Percentiles rank a stretch among this genome's conserved stretches.
Evolutionary conservation across 2,888 invertebrate species (phyloP).

Genomic region (Spilosoma lubricipeda): DNA sequence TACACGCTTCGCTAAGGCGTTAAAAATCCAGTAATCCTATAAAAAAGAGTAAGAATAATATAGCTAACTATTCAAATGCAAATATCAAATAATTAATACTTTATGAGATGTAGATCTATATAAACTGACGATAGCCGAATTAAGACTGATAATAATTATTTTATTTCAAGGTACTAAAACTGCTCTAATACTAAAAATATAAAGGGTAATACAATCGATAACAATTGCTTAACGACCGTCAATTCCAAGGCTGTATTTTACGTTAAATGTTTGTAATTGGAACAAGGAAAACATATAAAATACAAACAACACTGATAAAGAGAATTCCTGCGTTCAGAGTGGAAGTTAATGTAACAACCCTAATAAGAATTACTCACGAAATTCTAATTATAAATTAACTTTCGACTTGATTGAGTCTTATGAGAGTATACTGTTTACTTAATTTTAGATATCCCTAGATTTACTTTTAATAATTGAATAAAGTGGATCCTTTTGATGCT

Average conservation of each 20-base stretch:
- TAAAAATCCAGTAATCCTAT: not conserved
- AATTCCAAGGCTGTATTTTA: slow-evolving; percentile 7
- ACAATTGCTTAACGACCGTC: slow-evolving; percentile 4
- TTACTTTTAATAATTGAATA: not conserved
- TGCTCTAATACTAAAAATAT: not conserved
- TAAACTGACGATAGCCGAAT: not conserved
- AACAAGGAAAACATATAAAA: slow-evolving; percentile 13
- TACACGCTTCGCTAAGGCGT: not conserved
- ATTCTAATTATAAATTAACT: not conserved
- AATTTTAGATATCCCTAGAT: not conserved
- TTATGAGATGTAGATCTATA: not conserved
- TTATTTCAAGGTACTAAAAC: not conserved
- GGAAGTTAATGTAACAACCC: slow-evolving; percentile 1
- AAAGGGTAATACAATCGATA: not conserved
- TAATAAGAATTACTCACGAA: slow-evolving; percentile 6
- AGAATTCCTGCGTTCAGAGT: slow-evolving; percentile 9
- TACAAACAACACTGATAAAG: slow-evolving; percentile 8
- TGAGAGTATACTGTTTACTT: not conserved
- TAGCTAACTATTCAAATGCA: not conserved
- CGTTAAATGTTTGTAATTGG: slow-evolving; percentile 1
- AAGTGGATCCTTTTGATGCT: not conserved
- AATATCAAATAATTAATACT: not conserved
- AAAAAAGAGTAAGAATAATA: not conserved
- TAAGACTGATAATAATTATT: not conserved
- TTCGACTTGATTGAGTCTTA: not conserved